Evolutionary conservation across 2,888 invertebrate species (phyloP), one percentile per base, ranked within the genome.

Genomic region (Napeogenes inachia): DNA sequence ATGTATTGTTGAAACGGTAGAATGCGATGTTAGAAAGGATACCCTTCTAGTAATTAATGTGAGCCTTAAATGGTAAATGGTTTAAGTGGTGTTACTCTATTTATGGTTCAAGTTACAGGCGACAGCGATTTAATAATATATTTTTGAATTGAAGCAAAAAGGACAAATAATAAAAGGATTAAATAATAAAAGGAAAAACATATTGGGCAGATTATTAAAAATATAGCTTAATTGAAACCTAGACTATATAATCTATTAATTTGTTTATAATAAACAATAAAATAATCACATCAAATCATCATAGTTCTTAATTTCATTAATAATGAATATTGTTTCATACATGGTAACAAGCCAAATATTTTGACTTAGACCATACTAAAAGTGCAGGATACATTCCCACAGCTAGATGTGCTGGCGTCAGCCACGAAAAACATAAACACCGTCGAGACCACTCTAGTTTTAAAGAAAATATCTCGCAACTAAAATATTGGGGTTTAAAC

Each of bases 51-150:
- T 72, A 76, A 79, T 79, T 81, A 73, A 71, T 73, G 64, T 78
- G 78, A 80, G 81, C 82, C 80, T 80, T 75, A 75, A 75, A 78
- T 74, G 73, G 79, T 81, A 80, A 84, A 81, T 79, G 80, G 78
- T 81, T 82, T 82, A 83, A 83, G 83, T 83, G 76, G 78, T 77
- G 73, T 58, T 57, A 56, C 32, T 62, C 58, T 50, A 30, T 68
- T 68, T 71, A 69, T 68, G 68, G 68, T 54, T 66, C 62, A 80
- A 79, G 71, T 45, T 47, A 74, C 21, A 69, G 58, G 70, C 68
- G 68, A 21, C 33, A 59, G 77, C 76, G 74, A 54, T 53, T 57
- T 57, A 4, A 30, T 50, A 30, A 30, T 12, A 30, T 3, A 8
- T 30, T 10, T 30, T 50, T 30, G 8, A n/a, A 30, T 50, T 30